Conservation (phyloP, 2,797 vertebrate genomes). For the Megalops cyprinoides region DNA sequence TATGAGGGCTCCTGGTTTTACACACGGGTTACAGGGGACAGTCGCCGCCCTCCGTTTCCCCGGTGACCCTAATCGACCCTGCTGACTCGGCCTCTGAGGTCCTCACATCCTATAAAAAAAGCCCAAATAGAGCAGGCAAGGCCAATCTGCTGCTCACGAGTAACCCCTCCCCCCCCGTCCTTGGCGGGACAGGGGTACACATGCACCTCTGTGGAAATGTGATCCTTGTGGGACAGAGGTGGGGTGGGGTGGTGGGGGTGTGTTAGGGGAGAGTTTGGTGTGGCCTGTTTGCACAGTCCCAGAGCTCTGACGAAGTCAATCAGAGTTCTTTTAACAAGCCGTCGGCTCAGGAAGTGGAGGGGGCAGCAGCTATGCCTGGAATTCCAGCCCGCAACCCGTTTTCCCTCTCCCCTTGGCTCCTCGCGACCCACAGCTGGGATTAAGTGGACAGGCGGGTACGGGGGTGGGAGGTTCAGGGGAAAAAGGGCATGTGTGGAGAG, state of each 20-base stretch:
- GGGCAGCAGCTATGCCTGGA: slow-evolving; percentile 65
- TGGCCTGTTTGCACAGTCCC: background rate
- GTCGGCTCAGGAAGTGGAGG: slow-evolving; percentile 53
- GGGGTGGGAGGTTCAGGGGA: slow-evolving; percentile 31
- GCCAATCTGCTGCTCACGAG: no score
- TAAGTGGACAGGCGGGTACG: slow-evolving; percentile 33
- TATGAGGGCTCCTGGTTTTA: background rate
- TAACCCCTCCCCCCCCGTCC: no score
- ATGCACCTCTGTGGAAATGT: no score
- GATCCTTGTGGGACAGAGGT: no score
- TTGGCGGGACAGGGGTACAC: background rate
- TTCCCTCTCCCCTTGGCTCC: slow-evolving; percentile 54
- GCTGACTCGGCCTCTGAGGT: background rate
- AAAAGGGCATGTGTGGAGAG: background rate
- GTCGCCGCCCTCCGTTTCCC: background rate
- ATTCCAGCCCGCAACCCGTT: slow-evolving; percentile 57
- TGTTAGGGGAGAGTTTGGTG: background rate
- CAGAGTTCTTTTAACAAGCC: slow-evolving; percentile 51
- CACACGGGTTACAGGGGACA: background rate
- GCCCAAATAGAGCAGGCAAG: no score
- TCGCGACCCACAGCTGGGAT: slow-evolving; percentile 49
- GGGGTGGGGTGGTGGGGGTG: background rate
- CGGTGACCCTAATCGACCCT: background rate
- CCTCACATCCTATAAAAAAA: background rate
- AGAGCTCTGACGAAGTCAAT: slow-evolving; percentile 16